Evolutionary conservation across 2,113 vertebrate genomes (phyloP).

Genomic region (Brachypodius melanocephalos): DNA sequence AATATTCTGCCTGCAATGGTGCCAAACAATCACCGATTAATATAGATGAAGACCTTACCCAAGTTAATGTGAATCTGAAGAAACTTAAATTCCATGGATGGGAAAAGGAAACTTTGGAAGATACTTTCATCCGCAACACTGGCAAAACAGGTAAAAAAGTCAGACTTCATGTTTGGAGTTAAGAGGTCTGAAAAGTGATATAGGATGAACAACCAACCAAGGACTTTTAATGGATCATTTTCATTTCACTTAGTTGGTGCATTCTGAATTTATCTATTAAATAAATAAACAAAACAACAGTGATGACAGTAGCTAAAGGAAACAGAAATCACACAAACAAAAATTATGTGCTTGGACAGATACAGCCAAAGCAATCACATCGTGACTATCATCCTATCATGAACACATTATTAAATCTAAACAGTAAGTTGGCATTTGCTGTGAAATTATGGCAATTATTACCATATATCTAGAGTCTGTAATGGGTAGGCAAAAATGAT

Average conservation of each 20-base stretch:
- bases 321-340: not conserved
- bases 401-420: not conserved
- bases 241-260: not conserved
- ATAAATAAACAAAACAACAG: not conserved
- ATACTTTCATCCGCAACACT: constrained; percentile 87
- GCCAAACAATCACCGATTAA: constrained; percentile 94
- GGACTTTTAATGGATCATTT: not conserved
- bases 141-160: constrained; percentile 89
- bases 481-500: not conserved
- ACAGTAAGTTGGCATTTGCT: not conserved
- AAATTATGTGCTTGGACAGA: not conserved
- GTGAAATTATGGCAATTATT: not conserved
- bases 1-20: constrained; percentile 91
- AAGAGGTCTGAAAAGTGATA: not conserved
- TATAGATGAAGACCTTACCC: constrained; percentile 89
- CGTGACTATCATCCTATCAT: not conserved
- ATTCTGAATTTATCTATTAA: not conserved
- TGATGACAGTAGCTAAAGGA: not conserved
- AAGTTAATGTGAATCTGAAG: constrained; percentile 91
- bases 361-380: not conserved
- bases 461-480: not conserved
- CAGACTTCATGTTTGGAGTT: not conserved
- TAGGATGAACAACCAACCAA: not conserved
- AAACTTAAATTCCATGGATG: constrained; percentile 88
- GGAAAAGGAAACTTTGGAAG: constrained; percentile 77